Conservation (phyloP, 2,797 vertebrate species). For the Sternotherus odoratus region DNA sequence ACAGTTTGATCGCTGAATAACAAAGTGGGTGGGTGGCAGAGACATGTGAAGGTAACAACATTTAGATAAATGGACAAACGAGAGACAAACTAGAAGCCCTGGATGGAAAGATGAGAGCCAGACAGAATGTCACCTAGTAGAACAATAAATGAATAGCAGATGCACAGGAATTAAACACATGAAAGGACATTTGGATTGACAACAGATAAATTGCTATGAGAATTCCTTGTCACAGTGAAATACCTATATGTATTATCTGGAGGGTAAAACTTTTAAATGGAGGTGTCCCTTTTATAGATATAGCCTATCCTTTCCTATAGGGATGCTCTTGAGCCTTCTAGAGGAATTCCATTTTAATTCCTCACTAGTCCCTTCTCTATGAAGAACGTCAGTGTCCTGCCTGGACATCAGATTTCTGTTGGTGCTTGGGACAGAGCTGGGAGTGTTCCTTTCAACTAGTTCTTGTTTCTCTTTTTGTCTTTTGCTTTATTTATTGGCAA, state of each 20-base stretch:
- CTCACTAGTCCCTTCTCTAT: slow-evolving; percentile 43
- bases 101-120: slow-evolving; percentile 18
- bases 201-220: neutral
- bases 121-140: neutral
- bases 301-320: neutral
- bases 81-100: neutral
- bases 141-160: slow-evolving; percentile 16
- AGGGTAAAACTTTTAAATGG: neutral
- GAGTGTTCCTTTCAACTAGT: neutral
- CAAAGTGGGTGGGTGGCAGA: neutral
- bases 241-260: slow-evolving; percentile 11
- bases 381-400: slow-evolving; percentile 44
- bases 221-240: slow-evolving; percentile 18
- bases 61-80: neutral
- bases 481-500: neutral
- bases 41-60: neutral
- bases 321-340: neutral
- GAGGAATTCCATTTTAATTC: slow-evolving; percentile 37
- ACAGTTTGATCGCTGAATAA: neutral
- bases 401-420: neutral
- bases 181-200: neutral
- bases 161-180: neutral
- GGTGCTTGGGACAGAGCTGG: neutral
- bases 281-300: neutral
- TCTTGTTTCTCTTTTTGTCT: slow-evolving; percentile 6